Evolutionary conservation across 2,113 vertebrate genomes (phyloP).

Genomic region (Nettapus auritus): DNA sequence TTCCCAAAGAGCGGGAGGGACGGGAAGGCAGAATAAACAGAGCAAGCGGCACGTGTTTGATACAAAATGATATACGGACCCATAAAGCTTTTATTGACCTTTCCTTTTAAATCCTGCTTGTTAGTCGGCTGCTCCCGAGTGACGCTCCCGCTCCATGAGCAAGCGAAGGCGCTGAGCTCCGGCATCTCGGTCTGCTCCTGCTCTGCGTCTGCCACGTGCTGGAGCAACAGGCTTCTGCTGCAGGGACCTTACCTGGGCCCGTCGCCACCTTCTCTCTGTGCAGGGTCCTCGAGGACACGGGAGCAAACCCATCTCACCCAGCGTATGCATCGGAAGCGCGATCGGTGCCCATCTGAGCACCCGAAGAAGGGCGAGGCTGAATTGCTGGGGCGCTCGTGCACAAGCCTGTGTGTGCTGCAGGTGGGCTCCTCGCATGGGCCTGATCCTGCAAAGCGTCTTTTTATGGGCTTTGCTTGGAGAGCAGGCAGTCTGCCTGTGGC

Average conservation of each 20-base stretch:
- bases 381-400: no score
- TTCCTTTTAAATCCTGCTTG: neutral
- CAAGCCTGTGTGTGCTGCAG: neutral
- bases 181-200: accelerated
- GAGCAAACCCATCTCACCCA: neutral
- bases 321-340: accelerated
- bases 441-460: neutral
- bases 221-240: neutral
- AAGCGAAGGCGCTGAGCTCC: neutral
- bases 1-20: neutral
- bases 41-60: neutral
- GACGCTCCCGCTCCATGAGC: neutral
- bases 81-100: neutral
- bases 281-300: accelerated
- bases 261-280: neutral
- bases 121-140: neutral
- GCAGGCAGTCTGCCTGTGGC: neutral
- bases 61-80: neutral
- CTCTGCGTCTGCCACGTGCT: neutral
- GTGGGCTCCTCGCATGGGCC: neutral
- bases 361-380: neutral
- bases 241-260: neutral
- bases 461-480: neutral
- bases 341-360: neutral
- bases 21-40: neutral